Evolutionary conservation across 2,113 vertebrate genomes (phyloP).

Genomic region (Chamaetylas fuelleborni): DNA sequence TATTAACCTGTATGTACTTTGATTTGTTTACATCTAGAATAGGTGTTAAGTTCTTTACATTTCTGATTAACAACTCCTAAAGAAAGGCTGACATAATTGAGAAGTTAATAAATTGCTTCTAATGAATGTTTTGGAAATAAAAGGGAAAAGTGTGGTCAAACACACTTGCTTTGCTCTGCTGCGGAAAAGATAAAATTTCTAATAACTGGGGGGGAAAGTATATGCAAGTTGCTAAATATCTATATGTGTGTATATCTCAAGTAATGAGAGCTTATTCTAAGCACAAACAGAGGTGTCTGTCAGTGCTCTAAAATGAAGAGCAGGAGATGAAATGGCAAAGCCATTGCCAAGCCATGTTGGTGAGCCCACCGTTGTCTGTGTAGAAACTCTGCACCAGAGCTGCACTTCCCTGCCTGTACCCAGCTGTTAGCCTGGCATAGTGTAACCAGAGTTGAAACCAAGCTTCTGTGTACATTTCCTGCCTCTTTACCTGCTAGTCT

Average conservation of each 20-base stretch:
- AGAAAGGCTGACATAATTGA: background rate
- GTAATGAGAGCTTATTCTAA: background rate
- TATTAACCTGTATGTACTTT: background rate
- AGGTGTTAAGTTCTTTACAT: background rate
- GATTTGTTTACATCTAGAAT: background rate
- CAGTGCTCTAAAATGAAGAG: background rate
- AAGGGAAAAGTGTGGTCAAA: background rate
- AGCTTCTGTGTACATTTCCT: background rate
- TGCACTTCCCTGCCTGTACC: background rate
- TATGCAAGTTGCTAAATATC: background rate
- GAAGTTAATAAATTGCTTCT: background rate
- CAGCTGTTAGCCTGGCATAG: background rate
- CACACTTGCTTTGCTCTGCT: background rate
- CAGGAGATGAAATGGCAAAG: background rate
- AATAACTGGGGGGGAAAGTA: fast-evolving
- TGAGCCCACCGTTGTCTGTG: background rate
- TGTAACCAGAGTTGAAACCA: background rate
- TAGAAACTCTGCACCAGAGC: background rate
- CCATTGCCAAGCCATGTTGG: background rate
- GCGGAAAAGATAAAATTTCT: background rate
- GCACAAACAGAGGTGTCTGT: background rate
- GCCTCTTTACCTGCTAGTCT: slow-evolving; percentile 21
- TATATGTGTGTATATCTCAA: background rate
- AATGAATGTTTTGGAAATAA: background rate
- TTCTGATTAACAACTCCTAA: background rate